These are phyloP conservation scores for Tetheella fluctuosa DNA, from an alignment of 2,888 invertebrate species.

Conservation along the genomic window DNA sequence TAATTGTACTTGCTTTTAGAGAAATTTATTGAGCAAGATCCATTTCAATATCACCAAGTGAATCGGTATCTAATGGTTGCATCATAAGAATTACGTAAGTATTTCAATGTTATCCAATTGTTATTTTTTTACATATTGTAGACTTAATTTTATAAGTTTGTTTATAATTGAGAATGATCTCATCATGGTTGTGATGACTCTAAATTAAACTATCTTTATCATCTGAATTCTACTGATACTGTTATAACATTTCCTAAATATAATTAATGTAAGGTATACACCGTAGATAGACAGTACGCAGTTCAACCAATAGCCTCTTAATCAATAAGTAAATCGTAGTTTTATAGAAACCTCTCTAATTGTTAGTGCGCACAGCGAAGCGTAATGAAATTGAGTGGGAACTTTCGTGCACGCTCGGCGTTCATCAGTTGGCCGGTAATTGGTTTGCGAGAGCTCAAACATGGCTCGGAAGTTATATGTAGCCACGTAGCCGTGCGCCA, in stretches of 20 bases:
- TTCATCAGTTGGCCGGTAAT: conserved; percentile 75
- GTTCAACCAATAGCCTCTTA: conserved; percentile 28
- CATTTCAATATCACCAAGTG: neutral
- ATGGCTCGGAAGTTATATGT: conserved; percentile 44
- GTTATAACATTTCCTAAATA: too few relatives aligned
- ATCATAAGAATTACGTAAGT: too few relatives aligned
- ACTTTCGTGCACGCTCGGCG: conserved; percentile 67
- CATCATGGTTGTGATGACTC: too few relatives aligned
- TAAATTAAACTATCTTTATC: too few relatives aligned
- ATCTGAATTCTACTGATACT: too few relatives aligned
- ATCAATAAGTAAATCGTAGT: conserved; percentile 57
- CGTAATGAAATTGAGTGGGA: conserved; percentile 71
- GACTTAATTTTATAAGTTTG: too few relatives aligned
- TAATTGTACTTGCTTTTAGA: neutral
- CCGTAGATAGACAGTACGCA: too few relatives aligned
- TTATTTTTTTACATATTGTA: too few relatives aligned
- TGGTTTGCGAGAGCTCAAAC: conserved; percentile 67
- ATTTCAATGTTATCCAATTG: too few relatives aligned
- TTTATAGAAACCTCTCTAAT: conserved; percentile 63
- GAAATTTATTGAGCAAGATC: neutral
- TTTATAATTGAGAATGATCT: too few relatives aligned
- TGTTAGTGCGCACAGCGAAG: conserved; percentile 63
- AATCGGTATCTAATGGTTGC: neutral
- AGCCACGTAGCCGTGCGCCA: conserved; percentile 52
- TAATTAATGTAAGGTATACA: too few relatives aligned